Conservation (phyloP, 2,888 invertebrate species). For the Pharmacophagus antenor region DNA sequence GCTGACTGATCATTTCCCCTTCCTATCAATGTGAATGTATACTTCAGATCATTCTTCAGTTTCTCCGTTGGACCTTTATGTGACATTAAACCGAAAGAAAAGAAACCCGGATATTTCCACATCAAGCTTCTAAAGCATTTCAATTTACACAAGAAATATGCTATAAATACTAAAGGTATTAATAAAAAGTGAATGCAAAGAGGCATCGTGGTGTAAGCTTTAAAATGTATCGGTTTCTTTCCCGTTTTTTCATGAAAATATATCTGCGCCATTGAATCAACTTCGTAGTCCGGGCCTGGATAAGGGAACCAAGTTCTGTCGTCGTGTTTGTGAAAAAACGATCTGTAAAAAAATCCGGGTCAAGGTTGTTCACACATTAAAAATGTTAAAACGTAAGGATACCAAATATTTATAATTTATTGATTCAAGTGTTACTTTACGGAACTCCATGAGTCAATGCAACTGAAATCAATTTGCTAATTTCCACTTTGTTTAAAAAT, state of each 20-base stretch:
- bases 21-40: slow-evolving; percentile 46
- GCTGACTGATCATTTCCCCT: slow-evolving; percentile 38
- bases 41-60: slow-evolving; percentile 46
- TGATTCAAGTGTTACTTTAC: too few species aligned
- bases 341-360: slow-evolving; percentile 42
- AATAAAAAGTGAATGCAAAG: slow-evolving; percentile 45
- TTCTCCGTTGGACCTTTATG: slow-evolving; percentile 51
- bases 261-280: slow-evolving; percentile 50
- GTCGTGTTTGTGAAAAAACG: slow-evolving; percentile 50
- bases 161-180: slow-evolving; percentile 46
- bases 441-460: too few species aligned
- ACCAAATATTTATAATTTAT: too few species aligned
- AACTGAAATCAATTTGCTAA: too few species aligned
- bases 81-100: slow-evolving; percentile 51
- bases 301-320: slow-evolving; percentile 51
- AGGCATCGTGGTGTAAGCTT: slow-evolving; percentile 49
- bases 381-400: too few species aligned
- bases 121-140: slow-evolving; percentile 50
- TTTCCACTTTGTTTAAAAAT: too few species aligned
- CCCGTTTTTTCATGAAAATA: slow-evolving; percentile 43
- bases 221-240: slow-evolving; percentile 46
- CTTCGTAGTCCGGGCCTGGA: slow-evolving; percentile 50
- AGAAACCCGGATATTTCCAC: slow-evolving; percentile 47
- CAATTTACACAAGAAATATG: slow-evolving; percentile 48
- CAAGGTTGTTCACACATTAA: background rate